These are phyloP conservation scores for Odontamblyopus rebecca DNA, from an alignment of 2,797 vertebrate species.

Conservation along the genomic window DNA sequence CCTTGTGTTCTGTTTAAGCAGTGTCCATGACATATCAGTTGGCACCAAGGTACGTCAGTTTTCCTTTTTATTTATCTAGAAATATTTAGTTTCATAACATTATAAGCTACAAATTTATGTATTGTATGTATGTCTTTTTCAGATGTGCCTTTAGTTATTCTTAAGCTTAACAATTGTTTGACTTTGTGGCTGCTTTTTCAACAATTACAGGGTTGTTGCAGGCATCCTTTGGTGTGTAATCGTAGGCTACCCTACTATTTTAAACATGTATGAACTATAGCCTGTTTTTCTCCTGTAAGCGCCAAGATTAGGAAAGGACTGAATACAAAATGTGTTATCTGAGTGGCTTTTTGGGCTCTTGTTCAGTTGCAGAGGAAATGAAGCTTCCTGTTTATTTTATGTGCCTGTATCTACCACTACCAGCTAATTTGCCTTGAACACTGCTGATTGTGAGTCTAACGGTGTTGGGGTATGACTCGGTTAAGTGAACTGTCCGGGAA, in stretches of 20 bases:
- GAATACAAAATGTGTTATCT: constrained; percentile 33
- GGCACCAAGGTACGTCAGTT: constrained; percentile 93
- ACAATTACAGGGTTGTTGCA: constrained; percentile 54
- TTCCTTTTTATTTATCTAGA: too few relatives aligned
- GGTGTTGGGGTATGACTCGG: constrained; percentile 2
- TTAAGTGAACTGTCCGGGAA: not conserved
- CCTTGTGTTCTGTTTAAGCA: constrained; percentile 75
- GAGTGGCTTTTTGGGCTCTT: constrained; percentile 37
- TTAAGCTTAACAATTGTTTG: constrained; percentile 4
- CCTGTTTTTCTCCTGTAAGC: constrained; percentile 4
- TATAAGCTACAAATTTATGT: too few relatives aligned
- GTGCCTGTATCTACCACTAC: constrained; percentile 34
- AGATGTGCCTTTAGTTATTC: not conserved
- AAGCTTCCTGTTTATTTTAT: constrained; percentile 60
- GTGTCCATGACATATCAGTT: constrained; percentile 99
- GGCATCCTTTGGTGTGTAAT: constrained; percentile 38
- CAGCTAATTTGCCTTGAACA: constrained; percentile 22
- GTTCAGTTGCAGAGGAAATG: constrained; percentile 40
- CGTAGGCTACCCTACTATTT: constrained; percentile 17
- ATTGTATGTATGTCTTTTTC: not conserved
- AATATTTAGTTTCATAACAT: too few relatives aligned
- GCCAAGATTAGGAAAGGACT: not conserved
- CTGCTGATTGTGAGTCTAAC: not conserved
- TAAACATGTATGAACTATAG: constrained; percentile 40
- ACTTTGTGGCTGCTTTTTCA: constrained; percentile 19